Base-by-base conservation (phyloP, 1,140 invertebrate genomes). In the Proctacanthus coquilletti region DNA sequence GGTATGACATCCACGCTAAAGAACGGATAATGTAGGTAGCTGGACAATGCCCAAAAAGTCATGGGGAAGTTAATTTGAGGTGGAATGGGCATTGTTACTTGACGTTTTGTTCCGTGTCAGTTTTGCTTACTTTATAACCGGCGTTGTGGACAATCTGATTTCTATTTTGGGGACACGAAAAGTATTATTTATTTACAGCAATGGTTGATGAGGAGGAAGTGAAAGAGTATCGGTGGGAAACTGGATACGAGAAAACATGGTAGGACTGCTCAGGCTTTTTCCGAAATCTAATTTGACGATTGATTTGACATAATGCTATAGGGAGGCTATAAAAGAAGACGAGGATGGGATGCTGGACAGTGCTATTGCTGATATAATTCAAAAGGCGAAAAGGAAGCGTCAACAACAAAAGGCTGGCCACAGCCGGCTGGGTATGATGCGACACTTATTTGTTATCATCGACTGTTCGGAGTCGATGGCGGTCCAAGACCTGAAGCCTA, bases 251-350 rank as follows among this genome's bases (percentile, higher is more conserved):
- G 62, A 91, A 89, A 63, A 92, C 87, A 53, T 93, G 88, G 88
- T 86, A 67, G 66, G 53, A n/a, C n/a, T n/a, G n/a, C n/a, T n/a
- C n/a, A n/a, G n/a, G n/a, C n/a, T n/a, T n/a, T n/a, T n/a, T n/a
- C n/a, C n/a, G n/a, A n/a, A n/a, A n/a, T n/a, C 59, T 37, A 15
- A 27, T 41, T 6, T 38, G 40, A 38, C 35, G 30, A 33, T 25
- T 36, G 21, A 42, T 14, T 5, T 31, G 1, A 25, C 33, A n/a
- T n/a, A n/a, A n/a, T n/a, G n/a, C 37, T 50, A 20, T 29, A 94
- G 89, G 91, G 93, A 98, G 65, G 87, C 85, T 25, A 87, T 98
- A 33, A 81, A 86, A 63, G 93, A 98, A 71, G 89, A 95, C 68
- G 85, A 93, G 42, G 79, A 86, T 61, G 92, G 92, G 1, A 67